phyloP scores from a whole-genome alignment of 2,797 vertebrate genomes.

The Limnodromus scolopaceus region DNA sequence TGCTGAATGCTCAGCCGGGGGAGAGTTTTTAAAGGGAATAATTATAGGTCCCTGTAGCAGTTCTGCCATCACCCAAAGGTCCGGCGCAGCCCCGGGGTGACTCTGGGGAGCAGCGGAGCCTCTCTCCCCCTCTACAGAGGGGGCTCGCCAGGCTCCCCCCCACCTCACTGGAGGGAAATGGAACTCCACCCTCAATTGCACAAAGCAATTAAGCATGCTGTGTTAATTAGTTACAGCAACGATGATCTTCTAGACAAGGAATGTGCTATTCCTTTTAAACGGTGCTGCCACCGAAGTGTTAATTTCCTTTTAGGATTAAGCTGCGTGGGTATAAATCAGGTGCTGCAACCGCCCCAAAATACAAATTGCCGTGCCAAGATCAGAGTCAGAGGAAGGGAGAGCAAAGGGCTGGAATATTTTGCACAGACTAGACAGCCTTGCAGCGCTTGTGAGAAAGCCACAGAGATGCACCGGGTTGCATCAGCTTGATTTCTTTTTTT shows the following conservation, averaged over 20 bases:
- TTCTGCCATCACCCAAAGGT: not conserved
- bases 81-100: not conserved
- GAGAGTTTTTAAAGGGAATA: not conserved
- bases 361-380: not conserved
- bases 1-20: not conserved
- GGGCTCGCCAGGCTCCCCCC: not conserved
- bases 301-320: not conserved
- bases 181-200: slow-evolving; percentile 9
- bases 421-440: not conserved
- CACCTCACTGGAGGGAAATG: not conserved
- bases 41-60: not conserved
- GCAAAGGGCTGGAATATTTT: not conserved
- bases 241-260: not conserved
- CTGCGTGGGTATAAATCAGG: not conserved
- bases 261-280: not conserved
- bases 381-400: not conserved
- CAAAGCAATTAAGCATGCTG: slow-evolving; percentile 1
- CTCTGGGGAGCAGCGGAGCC: not conserved
- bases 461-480: too few relatives aligned
- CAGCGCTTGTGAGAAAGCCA: not conserved
- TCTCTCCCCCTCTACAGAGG: not conserved
- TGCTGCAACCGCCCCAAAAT: not conserved
- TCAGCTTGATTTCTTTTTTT: not conserved
- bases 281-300: not conserved
- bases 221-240: slow-evolving; percentile 34